Base-by-base conservation (phyloP, 2,797 vertebrate genomes). In the Heteromormyrus szaboi region DNA sequence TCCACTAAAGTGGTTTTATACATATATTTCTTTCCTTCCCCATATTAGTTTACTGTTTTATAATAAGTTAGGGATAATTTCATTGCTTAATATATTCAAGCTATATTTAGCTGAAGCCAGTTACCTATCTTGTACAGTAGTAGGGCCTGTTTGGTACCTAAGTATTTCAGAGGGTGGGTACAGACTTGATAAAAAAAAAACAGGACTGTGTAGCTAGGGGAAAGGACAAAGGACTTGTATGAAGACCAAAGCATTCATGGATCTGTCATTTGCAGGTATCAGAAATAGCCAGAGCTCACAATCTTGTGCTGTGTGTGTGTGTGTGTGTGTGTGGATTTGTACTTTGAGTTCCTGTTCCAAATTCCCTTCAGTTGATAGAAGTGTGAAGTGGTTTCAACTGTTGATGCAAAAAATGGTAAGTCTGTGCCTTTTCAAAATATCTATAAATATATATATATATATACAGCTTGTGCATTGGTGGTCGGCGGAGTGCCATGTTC, bases 151-250 rank as follows among this genome's bases (percentile, higher is more conserved):
- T 83, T 76, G 48, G 44, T 85, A 41, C 68, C 68, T 19, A 85
- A 51, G 48, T 48, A 25, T 48, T 85, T 19, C 41, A 25, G 44
- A 25, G 51, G 50, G 50, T 62, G 37, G 29, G 3, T 84, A 54
- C 29, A 4, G 53, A 93, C 93, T 93, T 93, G 93, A 93, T 91
- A 92, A 93, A 17, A 37, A 37, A 25, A 25, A 37, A 95, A 93
- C 92, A 92, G 94, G 94, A 93, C 93, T 95, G 89, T 84, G 53
- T 59, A 87, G 2, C 11, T 89, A 85, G 48, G 14, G 95, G 95
- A 72, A 72, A 37, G 68, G 14, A 72, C 68, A 95, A 95, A 95
- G 90, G 91, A 87, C 92, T 94, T 94, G 93, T 96, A 94, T 94
- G 79, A 50, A 87, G 68, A 72, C 50, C 33, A 29, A 86, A 72